Evolutionary conservation across 2,888 invertebrate species (phyloP).

Genomic region (Sycophila texana): DNA sequence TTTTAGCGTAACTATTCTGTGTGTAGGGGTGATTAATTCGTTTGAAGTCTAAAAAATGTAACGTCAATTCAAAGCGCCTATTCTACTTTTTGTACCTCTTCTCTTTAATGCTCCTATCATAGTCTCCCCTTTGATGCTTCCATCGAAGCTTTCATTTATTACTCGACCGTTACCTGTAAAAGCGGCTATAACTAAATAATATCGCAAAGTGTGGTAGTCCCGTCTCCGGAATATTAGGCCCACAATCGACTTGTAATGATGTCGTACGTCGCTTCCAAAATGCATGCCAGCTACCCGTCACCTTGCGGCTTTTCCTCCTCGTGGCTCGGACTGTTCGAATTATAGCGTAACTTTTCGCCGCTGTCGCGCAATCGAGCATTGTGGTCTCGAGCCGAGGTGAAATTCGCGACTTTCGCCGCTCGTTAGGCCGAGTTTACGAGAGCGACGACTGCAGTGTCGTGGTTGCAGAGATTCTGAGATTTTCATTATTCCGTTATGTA

Average conservation of each 20-base stretch:
- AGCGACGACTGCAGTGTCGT: background rate
- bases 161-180: too few species aligned
- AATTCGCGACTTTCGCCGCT: slow-evolving; percentile 54
- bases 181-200: too few species aligned
- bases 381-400: background rate
- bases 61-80: too few species aligned
- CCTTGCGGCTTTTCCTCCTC: slow-evolving; percentile 17
- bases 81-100: too few species aligned
- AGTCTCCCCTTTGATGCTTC: too few species aligned
- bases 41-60: too few species aligned
- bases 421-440: slow-evolving; percentile 23
- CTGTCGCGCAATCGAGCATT: slow-evolving; percentile 1
- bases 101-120: too few species aligned
- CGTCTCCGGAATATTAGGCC: too few species aligned
- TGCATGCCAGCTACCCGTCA: slow-evolving; percentile 29
- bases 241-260: slow-evolving; percentile 36
- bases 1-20: too few species aligned
- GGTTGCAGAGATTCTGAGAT: slow-evolving; percentile 41
- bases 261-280: slow-evolving; percentile 34
- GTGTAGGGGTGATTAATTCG: too few species aligned
- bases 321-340: background rate
- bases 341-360: slow-evolving; percentile 50
- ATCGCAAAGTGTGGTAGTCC: too few species aligned
- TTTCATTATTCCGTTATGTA: background rate
- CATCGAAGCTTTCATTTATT: too few species aligned